These are phyloP conservation scores for Microcebus tavaratra DNA, from an alignment of 2,113 vertebrate genomes.

Conservation along the genomic window DNA sequence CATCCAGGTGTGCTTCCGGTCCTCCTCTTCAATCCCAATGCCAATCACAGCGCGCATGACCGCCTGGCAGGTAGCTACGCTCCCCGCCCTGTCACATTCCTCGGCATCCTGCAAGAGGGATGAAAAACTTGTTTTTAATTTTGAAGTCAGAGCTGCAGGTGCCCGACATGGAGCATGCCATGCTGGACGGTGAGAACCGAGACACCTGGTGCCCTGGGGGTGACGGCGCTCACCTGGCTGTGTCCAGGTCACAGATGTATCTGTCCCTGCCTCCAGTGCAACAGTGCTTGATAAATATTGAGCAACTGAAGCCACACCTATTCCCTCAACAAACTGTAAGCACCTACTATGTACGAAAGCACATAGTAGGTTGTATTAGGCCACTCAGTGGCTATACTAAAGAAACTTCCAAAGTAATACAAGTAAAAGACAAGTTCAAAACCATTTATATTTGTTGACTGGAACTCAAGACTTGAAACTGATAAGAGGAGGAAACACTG, in stretches of 20 bases:
- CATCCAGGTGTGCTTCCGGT: slow-evolving; percentile 99
- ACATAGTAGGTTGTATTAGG: not conserved
- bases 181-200: rapidly evolving
- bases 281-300: not conserved
- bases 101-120: slow-evolving; percentile 91
- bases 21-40: slow-evolving; percentile 98
- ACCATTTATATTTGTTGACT: not conserved
- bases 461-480: not conserved
- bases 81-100: slow-evolving; percentile 98
- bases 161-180: not conserved
- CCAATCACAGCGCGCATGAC: slow-evolving; percentile 97
- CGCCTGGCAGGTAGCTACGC: slow-evolving; percentile 97
- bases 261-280: not conserved
- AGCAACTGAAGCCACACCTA: not conserved
- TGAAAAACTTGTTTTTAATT: not conserved
- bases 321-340: too few species aligned
- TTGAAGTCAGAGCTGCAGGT: not conserved
- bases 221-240: not conserved
- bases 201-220: rapidly evolving
- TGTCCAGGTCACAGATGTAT: rapidly evolving
- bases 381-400: not conserved
- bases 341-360: not conserved
- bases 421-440: not conserved
- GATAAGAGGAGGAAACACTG: not conserved
- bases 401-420: not conserved